Percentiles rank a stretch among this genome's conserved stretches.
These are phyloP conservation scores for Drosophila mojavensis DNA, from an alignment of 1,140 invertebrate genomes.

Conservation along the genomic window DNA sequence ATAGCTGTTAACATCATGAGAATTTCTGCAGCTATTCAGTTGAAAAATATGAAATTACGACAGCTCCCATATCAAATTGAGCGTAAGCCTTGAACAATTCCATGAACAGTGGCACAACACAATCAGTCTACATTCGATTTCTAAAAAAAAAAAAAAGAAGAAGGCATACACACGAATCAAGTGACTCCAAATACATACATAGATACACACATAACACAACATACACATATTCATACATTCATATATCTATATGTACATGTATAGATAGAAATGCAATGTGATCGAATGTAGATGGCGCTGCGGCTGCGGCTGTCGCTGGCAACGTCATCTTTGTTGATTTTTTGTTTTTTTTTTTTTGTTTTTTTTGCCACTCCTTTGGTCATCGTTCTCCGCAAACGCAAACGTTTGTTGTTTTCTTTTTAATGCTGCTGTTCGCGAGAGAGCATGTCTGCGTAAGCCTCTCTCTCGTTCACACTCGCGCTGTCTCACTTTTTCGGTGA, in stretches of 20 bases:
- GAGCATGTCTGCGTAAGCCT: conserved; percentile 41
- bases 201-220: conserved; percentile 5
- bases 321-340: conserved; percentile 39
- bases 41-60: conserved; percentile 20
- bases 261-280: conserved; percentile 28
- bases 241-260: background rate
- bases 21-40: conserved; percentile 12
- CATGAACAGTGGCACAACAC: conserved; percentile 15
- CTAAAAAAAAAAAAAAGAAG: conserved; percentile 1
- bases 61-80: conserved; percentile 35
- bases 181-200: conserved; percentile 17
- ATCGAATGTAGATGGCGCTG: conserved; percentile 19
- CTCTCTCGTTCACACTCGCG: conserved; percentile 29
- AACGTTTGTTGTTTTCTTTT: conserved; percentile 55
- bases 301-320: conserved; percentile 30
- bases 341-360: background rate
- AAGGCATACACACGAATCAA: conserved; percentile 4
- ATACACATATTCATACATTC: background rate
- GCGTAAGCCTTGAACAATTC: conserved; percentile 31
- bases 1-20: conserved; percentile 36
- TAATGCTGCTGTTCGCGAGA: conserved; percentile 49
- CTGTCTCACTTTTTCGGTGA: conserved; percentile 34
- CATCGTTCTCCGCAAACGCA: conserved; percentile 13
- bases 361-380: conserved; percentile 68
- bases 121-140: conserved; percentile 38